Conservation (phyloP, 2,797 vertebrate genomes). For the Siniperca undulata region DNA sequence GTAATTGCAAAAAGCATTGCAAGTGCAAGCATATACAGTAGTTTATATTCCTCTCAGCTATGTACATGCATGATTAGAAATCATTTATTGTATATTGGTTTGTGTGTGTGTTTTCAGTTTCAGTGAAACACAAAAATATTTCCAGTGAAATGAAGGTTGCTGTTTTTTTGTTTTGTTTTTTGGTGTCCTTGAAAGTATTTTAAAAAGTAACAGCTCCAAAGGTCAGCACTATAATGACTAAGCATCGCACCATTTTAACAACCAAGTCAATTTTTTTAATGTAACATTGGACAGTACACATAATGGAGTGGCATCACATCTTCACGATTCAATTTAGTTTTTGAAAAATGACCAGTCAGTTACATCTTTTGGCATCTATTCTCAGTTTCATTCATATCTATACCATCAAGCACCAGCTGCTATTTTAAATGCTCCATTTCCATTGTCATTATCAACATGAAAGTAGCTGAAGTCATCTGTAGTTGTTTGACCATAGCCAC, state of each 20-base stretch:
- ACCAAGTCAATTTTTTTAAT: neutral
- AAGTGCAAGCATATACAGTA: slow-evolving; percentile 16
- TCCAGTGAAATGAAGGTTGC: neutral
- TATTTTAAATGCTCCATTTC: neutral
- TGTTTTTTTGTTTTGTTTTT: neutral
- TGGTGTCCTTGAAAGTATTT: slow-evolving; percentile 15
- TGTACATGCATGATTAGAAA: slow-evolving; percentile 33
- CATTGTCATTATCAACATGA: neutral
- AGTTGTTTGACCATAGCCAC: neutral
- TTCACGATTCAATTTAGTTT: neutral
- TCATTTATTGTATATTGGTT: slow-evolving; percentile 15
- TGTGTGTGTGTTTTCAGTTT: slow-evolving; percentile 16
- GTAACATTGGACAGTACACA: neutral
- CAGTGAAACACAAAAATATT: neutral
- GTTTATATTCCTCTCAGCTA: slow-evolving; percentile 40
- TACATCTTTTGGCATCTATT: neutral
- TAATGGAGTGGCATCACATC: neutral
- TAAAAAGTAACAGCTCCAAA: neutral
- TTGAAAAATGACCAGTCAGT: neutral
- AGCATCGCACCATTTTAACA: neutral
- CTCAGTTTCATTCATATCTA: neutral
- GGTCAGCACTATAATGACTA: neutral
- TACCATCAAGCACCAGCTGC: neutral
- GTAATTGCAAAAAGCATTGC: slow-evolving; percentile 37
- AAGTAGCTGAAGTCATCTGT: neutral